A percentile compares a stretch with the other conserved stretches of the same genome.
Conservation (phyloP, 2,888 invertebrate genomes). For the Geotrupes spiniger region DNA sequence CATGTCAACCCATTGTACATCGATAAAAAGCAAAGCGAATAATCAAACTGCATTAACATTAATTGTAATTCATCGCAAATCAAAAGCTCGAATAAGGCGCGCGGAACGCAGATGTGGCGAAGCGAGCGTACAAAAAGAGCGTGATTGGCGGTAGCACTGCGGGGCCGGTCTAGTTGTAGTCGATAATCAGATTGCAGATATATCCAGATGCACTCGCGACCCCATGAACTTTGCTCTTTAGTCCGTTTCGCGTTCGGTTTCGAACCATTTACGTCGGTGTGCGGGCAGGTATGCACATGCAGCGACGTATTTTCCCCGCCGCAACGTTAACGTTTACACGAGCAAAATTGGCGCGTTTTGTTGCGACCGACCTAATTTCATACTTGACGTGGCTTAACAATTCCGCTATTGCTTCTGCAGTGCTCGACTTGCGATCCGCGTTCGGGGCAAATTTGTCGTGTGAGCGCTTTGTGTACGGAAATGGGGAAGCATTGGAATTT, state of each 20-base stretch:
- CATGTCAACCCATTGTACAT: no score
- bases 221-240: constrained; percentile 30
- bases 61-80: no score
- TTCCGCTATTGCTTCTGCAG: background rate
- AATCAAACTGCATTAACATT: no score
- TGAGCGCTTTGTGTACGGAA: background rate
- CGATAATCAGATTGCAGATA: constrained; percentile 29
- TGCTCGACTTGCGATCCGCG: background rate
- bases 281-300: background rate
- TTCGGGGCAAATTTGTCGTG: background rate
- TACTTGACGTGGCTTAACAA: constrained; percentile 1
- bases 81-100: background rate
- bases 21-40: no score
- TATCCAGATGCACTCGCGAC: constrained; percentile 28
- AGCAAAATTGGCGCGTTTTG: constrained; percentile 1
- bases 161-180: constrained; percentile 16
- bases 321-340: background rate
- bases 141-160: constrained; percentile 19
- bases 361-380: background rate
- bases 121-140: background rate
- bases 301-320: background rate
- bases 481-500: background rate
- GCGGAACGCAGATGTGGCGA: background rate
- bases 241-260: constrained; percentile 11
- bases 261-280: constrained; percentile 6